Evolutionary conservation across 2,888 invertebrate genomes (phyloP), one percentile per base, ranked within the genome.

Genomic region (Acheta domesticus): DNA sequence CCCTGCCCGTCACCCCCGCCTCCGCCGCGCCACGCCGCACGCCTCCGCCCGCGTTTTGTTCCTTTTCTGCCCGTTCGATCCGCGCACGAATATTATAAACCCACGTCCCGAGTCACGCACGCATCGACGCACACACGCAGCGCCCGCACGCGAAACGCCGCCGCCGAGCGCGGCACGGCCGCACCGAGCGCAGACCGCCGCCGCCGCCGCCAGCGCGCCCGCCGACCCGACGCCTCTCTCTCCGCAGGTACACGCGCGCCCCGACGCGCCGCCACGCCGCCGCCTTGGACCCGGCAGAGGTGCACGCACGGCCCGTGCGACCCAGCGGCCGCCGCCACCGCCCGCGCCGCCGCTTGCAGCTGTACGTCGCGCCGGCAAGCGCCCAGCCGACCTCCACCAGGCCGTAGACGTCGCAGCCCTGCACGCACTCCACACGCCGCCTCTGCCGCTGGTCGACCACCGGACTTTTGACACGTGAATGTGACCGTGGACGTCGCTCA

Each of bases 11-110:
- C 36, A 8, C 36, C 36, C 36, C 36, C 36, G 62, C 62, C n/a
- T 14, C n/a, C 16, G n/a, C n/a, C 62, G 62, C 62, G 4, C 62
- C 11, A 8, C n/a, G 3, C 36, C 36, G 36, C 36, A n/a, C 36
- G 36, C 36, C 36, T 36, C 36, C 62, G n/a, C 62, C 62, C 62
- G 16, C 14, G 16, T 62, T 62, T 62, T 62, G 62, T 62, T 62
- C 62, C 62, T 62, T 62, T 62, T 62, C n/a, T 62, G 62, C 62
- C 62, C 62, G 62, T 62, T 62, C 62, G 62, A 62, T 62, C 62
- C 62, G 62, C 62, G 62, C 62, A 62, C 62, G 62, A 62, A 62
- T 62, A 62, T 62, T 62, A 62, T 62, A 62, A 62, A 8, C 14
- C 62, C 62, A n/a, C 62, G 62, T 62, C 14, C 16, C 62, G 62